These are phyloP conservation scores for Calyptommatus sinebrachiatus DNA, from an alignment of 2,113 vertebrate genomes.

Conservation along the genomic window DNA sequence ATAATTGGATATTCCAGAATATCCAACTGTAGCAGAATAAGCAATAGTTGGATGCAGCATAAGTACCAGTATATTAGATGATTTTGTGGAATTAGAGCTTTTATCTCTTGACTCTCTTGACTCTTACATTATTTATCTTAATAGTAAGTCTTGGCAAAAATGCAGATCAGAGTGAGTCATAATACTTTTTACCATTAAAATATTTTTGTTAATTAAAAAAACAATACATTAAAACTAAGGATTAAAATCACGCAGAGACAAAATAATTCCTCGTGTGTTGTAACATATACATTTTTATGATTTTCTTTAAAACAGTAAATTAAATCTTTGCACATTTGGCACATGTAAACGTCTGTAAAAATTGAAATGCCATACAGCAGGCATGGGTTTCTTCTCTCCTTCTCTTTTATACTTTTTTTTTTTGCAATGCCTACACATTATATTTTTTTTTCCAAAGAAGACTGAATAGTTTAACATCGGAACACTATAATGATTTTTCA, in stretches of 20 bases:
- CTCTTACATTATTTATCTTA: constrained; percentile 63
- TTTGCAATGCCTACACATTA: constrained; percentile 76
- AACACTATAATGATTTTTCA: constrained; percentile 74
- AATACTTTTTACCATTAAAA: constrained; percentile 71
- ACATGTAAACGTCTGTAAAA: constrained; percentile 77
- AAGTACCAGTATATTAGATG: not conserved
- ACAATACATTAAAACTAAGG: constrained; percentile 80
- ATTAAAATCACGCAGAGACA: constrained; percentile 79
- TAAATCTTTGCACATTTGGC: constrained; percentile 78
- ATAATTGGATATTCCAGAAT: too few species aligned
- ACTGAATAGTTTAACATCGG: constrained; percentile 74
- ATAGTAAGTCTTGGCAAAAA: constrained; percentile 66
- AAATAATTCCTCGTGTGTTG: constrained; percentile 77
- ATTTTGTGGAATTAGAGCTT: constrained; percentile 40
- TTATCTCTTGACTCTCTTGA: constrained; percentile 54
- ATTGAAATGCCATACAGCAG: constrained; percentile 71
- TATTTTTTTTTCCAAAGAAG: constrained; percentile 66
- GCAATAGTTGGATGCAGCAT: too few species aligned
- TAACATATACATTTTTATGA: constrained; percentile 69
- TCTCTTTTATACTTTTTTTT: constrained; percentile 41
- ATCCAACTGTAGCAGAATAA: too few species aligned
- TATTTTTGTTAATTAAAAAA: constrained; percentile 77
- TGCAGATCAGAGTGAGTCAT: constrained; percentile 63
- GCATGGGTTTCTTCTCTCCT: constrained; percentile 29
- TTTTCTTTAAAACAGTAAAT: constrained; percentile 72